Evolutionary conservation across 2,888 invertebrate species (phyloP).

Genomic region (Yponomeuta plumbellus): DNA sequence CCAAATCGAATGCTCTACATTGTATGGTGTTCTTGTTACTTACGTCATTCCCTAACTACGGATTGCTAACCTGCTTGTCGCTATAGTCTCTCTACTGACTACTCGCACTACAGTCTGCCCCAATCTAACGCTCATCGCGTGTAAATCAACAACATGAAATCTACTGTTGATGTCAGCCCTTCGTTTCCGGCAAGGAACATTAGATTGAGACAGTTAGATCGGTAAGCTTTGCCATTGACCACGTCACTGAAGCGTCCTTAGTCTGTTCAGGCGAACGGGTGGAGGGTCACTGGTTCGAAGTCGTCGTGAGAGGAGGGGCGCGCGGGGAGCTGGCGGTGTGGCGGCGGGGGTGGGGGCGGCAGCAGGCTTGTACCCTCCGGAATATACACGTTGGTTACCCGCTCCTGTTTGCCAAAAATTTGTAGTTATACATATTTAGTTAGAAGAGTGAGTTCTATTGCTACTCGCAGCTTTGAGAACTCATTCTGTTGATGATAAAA

Average conservation of each 20-base stretch:
- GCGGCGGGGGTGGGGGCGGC: slow-evolving; percentile 78
- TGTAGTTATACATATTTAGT: neutral
- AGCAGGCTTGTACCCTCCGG: slow-evolving; percentile 83
- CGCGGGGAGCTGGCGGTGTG: slow-evolving; percentile 69
- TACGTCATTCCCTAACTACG: slow-evolving; percentile 7
- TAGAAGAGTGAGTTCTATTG: too few relatives aligned
- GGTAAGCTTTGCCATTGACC: neutral
- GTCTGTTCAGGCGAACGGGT: slow-evolving; percentile 61
- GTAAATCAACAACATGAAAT: too few relatives aligned
- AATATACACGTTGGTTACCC: slow-evolving; percentile 78
- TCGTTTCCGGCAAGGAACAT: too few relatives aligned
- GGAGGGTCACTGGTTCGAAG: slow-evolving; percentile 74
- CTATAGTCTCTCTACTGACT: slow-evolving; percentile 7
- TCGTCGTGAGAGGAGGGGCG: slow-evolving; percentile 78
- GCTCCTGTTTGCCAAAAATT: slow-evolving; percentile 61
- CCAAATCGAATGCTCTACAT: slow-evolving; percentile 7
- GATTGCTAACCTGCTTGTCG: neutral
- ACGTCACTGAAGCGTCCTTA: neutral
- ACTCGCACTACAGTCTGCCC: neutral
- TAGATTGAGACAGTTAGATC: neutral
- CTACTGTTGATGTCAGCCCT: too few relatives aligned
- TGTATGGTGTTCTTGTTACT: slow-evolving; percentile 13
- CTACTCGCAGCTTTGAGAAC: too few relatives aligned
- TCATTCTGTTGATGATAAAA: too few relatives aligned
- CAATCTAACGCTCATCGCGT: too few relatives aligned